Percentiles rank a stretch among this genome's conserved stretches.
Conservation (phyloP, 2,113 vertebrate genomes). For the Oreotrochilus melanogaster region DNA sequence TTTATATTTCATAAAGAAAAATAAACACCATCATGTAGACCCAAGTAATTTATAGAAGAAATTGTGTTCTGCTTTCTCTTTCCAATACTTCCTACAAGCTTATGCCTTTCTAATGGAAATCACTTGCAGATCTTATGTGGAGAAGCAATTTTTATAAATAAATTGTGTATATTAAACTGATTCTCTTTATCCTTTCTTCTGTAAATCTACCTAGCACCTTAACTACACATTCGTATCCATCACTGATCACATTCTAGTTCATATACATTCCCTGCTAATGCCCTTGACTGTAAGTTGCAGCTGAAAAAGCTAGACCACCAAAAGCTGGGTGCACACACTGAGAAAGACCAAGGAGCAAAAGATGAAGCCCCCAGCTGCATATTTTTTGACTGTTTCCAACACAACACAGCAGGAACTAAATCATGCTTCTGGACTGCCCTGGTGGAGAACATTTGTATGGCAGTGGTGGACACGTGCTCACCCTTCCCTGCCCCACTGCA, state of each 20-base stretch:
- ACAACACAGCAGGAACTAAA: not conserved
- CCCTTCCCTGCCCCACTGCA: not conserved
- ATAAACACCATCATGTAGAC: conserved; percentile 16
- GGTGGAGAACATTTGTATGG: not conserved
- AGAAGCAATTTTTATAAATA: not conserved
- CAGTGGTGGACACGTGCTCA: fast-evolving
- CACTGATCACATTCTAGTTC: not conserved
- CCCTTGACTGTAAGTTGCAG: not conserved
- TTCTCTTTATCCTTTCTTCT: not conserved
- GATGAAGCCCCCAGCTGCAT: not conserved
- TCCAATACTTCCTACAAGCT: not conserved
- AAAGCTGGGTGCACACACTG: not conserved
- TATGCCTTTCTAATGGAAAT: not conserved
- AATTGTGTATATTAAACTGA: not conserved
- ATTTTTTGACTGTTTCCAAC: not conserved
- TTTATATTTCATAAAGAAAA: conserved; percentile 42
- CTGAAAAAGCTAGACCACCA: not conserved
- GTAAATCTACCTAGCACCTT: not conserved
- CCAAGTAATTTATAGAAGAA: not conserved
- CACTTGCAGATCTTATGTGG: not conserved
- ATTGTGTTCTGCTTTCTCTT: not conserved
- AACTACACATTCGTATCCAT: not conserved
- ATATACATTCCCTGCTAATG: not conserved
- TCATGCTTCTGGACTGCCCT: fast-evolving
- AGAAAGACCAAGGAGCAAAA: not conserved